Base-by-base conservation (phyloP, 2,113 vertebrate genomes). In the Paratilapia polleni region DNA sequence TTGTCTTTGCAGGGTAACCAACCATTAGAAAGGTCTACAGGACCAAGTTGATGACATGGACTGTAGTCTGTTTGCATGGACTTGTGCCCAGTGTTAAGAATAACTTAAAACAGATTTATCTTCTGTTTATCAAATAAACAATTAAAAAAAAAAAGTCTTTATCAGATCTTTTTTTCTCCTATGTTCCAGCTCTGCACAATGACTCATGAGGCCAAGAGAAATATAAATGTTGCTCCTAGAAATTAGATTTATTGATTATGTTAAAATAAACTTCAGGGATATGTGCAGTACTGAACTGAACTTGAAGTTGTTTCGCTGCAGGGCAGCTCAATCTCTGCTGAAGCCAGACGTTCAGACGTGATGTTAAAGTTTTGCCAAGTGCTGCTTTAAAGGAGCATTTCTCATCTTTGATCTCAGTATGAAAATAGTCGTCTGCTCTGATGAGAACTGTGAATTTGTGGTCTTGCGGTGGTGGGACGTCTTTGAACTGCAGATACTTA, bases 401-500 rank as follows among this genome's bases (percentile, higher is more conserved):
- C 66, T 59, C 81, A 24, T 76, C 77, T 87, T 66, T 78, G 78
- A 83, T 83, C 49, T 57, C 6, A 12, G 34, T 5, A 68, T 57
- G 28, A 77, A 47, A 36, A 14, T 11, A 56, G 31, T 58, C 59
- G 77, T 17, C 60, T 57, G 63, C 52, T 84, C 49, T 9, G 6
- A 56, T 49, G 82, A 87, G 81, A 77, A 61, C 59, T 36, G 41
- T 54, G 77, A 41, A 38, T 70, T 9, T 6, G 66, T 49, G 58
- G 28, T 70, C 80, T 74, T 20, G 52, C 34, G 3, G 59, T 31
- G 41, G 81, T 38, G 61, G 57, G 78, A 22, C 73, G 57, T 41
- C 80, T 88, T 77, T 88, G 77, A 87, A 73, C 77, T 2, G 9
- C 64, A 70, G 77, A 87, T 81, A 87, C 52, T 84, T 89, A 28